Conservation (phyloP, 2,113 vertebrate species). For the Physeter macrocephalus region DNA sequence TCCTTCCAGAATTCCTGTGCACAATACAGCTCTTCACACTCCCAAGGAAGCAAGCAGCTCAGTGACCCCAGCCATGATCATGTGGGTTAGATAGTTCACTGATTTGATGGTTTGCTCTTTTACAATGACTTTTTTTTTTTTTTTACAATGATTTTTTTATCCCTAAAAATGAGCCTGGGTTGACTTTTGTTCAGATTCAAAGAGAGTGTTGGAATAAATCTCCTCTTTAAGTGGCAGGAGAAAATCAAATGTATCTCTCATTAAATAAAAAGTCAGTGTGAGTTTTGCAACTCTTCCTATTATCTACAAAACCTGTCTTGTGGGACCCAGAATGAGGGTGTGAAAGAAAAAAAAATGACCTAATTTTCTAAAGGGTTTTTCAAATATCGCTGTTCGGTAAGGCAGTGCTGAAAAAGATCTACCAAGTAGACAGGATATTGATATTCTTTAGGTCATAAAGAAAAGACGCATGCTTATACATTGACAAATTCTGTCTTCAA, state of each 20-base stretch:
- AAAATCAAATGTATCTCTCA: background rate
- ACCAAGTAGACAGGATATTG: background rate
- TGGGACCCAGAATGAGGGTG: background rate
- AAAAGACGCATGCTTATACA: background rate
- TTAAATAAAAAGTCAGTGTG: slow-evolving; percentile 23
- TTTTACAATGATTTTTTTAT: slow-evolving; percentile 5
- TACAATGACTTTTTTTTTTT: background rate
- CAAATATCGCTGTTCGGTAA: background rate
- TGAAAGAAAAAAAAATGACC: background rate
- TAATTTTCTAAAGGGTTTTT: slow-evolving; percentile 35
- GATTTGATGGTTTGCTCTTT: background rate
- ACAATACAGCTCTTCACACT: no score
- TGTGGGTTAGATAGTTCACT: background rate
- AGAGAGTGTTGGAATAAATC: background rate
- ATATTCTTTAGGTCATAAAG: background rate
- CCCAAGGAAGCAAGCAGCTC: background rate
- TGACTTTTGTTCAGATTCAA: slow-evolving; percentile 32
- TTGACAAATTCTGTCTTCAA: background rate
- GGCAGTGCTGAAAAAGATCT: background rate
- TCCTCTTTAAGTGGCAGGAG: slow-evolving; percentile 2
- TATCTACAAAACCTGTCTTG: background rate
- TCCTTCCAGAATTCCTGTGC: background rate
- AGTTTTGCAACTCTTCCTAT: background rate
- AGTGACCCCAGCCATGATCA: background rate
- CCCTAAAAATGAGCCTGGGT: background rate